Conservation (phyloP, 2,113 vertebrate species). For the Macrotus californicus region DNA sequence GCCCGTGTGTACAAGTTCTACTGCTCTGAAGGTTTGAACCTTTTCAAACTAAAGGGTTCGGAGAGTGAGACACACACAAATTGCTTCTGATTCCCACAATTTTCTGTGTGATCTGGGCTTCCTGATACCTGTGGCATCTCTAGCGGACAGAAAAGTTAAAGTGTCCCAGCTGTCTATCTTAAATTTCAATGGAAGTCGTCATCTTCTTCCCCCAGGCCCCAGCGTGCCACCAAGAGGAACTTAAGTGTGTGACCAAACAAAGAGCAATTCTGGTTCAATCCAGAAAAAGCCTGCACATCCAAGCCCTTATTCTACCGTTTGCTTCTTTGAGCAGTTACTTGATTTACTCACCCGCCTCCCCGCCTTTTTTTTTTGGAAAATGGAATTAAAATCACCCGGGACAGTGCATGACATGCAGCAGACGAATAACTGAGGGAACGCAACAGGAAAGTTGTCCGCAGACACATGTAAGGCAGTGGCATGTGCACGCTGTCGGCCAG, state of each 20-base stretch:
- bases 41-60: not conserved
- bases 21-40: not conserved
- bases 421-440: not conserved
- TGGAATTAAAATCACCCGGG: not conserved
- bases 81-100: not conserved
- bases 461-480: not conserved
- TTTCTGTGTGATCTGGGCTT: not conserved
- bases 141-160: not conserved
- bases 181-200: not conserved
- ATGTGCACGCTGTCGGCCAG: not conserved
- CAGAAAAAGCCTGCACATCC: not conserved
- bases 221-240: not conserved
- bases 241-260: not conserved
- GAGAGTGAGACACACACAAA: not conserved
- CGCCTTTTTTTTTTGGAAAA: not conserved
- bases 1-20: not conserved
- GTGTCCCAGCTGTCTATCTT: not conserved
- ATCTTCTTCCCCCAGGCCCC: not conserved
- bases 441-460: accelerated
- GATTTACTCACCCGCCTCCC: too few species aligned
- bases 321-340: not conserved
- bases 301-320: not conserved
- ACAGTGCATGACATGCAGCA: not conserved
- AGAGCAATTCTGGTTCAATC: not conserved
- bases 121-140: not conserved